Base-by-base conservation (phyloP, 2,797 vertebrate species). In the Rhadinocentrus ornatus region DNA sequence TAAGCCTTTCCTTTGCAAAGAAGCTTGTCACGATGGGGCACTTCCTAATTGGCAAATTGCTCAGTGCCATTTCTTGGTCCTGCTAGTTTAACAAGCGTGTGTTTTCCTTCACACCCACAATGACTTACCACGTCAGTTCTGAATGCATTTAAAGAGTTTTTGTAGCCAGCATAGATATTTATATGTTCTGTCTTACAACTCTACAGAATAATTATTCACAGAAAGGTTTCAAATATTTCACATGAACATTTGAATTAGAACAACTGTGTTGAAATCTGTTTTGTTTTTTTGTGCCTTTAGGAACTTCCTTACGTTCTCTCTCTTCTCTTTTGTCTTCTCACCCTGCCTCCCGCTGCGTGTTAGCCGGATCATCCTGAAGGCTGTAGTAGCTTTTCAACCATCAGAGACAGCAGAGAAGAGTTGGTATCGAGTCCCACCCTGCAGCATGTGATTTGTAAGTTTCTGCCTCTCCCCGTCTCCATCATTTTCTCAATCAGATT, bases 1-100 rank as follows among this genome's bases (percentile, higher is more conserved):
- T 93, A 95, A 94, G 87, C 93, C 93, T 91, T 91, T 77, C 87
- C 81, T 93, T 93, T 92, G 88, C 92, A 93, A 93, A 94, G 92
- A 85, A 93, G 86, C 89, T 91, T 91, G 93, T 94, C 93, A 92
- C 91, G 93, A 94, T 87, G 90, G 87, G 77, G 90, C 92, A 93
- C 92, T 90, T 93, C 88, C 92, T 93, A 94, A 94, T 89, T 92
- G 87, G 90, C 76, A 89, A 91, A 86, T 93, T 90, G 88, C 83
- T 93, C 66, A 67, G 77, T 82, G 73, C 78, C 64, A 70, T 78
- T 87, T 86, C 77, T 89, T 66, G 65, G 61, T 70, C 66, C 78
- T 82, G 79, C 76, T 89, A 89, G 82, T 90, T 91, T 88, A 90
- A 89, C 88, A 86, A 88, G 88, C 78, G 74, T 85, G 77, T 86